Percentiles rank a stretch among this genome's conserved stretches.
phyloP scores from a whole-genome alignment of 2,113 vertebrate genomes.

The Ancistrus triradiatus region DNA sequence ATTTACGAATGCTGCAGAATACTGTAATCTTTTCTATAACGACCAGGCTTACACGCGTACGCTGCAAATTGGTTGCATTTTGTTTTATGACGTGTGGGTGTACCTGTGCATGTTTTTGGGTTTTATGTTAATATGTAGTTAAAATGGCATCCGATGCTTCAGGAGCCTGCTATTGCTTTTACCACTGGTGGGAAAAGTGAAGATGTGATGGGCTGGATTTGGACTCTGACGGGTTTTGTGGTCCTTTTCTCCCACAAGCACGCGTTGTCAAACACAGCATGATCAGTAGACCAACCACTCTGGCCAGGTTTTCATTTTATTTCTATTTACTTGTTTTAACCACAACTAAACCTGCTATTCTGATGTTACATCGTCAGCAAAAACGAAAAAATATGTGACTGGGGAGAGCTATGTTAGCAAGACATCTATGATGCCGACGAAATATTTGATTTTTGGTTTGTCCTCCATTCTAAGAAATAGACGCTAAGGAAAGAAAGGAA shows the following conservation, averaged over 20 bases:
- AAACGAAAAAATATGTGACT: too few relatives aligned
- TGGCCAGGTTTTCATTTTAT: slow-evolving; percentile 61
- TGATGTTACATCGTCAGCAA: too few relatives aligned
- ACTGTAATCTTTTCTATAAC: slow-evolving; percentile 5
- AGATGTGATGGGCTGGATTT: slow-evolving; percentile 40
- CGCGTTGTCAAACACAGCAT: too few relatives aligned
- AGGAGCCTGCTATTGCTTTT: slow-evolving; percentile 36
- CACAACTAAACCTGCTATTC: too few relatives aligned
- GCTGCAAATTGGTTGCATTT: not conserved
- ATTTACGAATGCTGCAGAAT: not conserved
- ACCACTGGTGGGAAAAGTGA: slow-evolving; percentile 55
- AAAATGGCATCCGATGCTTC: slow-evolving; percentile 42
- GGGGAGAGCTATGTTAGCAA: too few relatives aligned
- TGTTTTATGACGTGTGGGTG: not conserved
- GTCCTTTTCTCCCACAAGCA: too few relatives aligned
- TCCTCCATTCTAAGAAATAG: too few relatives aligned
- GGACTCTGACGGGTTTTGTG: slow-evolving; percentile 64
- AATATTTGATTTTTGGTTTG: too few relatives aligned
- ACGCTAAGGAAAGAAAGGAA: slow-evolving; percentile 19
- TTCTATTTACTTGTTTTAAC: too few relatives aligned
- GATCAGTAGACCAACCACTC: too few relatives aligned
- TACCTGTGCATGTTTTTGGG: not conserved
- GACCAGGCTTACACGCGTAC: not conserved
- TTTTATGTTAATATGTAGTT: too few relatives aligned
- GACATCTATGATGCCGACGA: too few relatives aligned